Evolutionary conservation across 2,888 invertebrate species (phyloP).

Genomic region (Drosophila maculinotata): DNA sequence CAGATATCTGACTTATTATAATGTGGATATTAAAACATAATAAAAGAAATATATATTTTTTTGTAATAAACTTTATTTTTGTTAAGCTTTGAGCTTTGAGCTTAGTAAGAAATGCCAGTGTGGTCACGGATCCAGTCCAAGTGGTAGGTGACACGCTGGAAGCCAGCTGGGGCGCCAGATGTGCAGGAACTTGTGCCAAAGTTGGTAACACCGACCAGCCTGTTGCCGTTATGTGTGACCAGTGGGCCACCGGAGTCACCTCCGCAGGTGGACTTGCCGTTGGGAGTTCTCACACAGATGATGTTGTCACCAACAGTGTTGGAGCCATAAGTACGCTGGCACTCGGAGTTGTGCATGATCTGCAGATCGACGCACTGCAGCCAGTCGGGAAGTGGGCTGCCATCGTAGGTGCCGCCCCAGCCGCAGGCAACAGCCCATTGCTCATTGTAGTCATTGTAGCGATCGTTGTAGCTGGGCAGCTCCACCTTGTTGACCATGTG

Average conservation of each 20-base stretch:
- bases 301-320: slow-evolving; percentile 39
- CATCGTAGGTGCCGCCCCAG: slow-evolving; percentile 70
- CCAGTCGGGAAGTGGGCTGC: slow-evolving; percentile 78
- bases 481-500: slow-evolving; percentile 27
- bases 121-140: slow-evolving; percentile 65
- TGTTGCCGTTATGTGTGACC: slow-evolving; percentile 46
- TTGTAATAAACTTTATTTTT: slow-evolving; percentile 2
- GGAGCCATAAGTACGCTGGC: slow-evolving; percentile 82
- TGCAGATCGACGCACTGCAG: slow-evolving; percentile 63
- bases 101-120: slow-evolving; percentile 62
- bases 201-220: slow-evolving; percentile 62
- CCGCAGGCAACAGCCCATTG: slow-evolving; percentile 64
- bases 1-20: too few species aligned
- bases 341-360: slow-evolving; percentile 76
- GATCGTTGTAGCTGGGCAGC: slow-evolving; percentile 38
- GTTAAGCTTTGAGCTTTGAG: slow-evolving; percentile 12
- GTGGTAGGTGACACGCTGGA: slow-evolving; percentile 57
- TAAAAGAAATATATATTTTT: too few species aligned
- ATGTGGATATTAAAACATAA: too few species aligned
- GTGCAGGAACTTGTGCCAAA: slow-evolving; percentile 54
- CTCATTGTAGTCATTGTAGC: slow-evolving; percentile 34
- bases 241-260: slow-evolving; percentile 73
- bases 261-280: slow-evolving; percentile 55
- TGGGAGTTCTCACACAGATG: slow-evolving; percentile 53
- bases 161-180: slow-evolving; percentile 51